These are phyloP conservation scores for Dromius quadrimaculatus DNA, from an alignment of 2,888 invertebrate genomes.

Conservation along the genomic window DNA sequence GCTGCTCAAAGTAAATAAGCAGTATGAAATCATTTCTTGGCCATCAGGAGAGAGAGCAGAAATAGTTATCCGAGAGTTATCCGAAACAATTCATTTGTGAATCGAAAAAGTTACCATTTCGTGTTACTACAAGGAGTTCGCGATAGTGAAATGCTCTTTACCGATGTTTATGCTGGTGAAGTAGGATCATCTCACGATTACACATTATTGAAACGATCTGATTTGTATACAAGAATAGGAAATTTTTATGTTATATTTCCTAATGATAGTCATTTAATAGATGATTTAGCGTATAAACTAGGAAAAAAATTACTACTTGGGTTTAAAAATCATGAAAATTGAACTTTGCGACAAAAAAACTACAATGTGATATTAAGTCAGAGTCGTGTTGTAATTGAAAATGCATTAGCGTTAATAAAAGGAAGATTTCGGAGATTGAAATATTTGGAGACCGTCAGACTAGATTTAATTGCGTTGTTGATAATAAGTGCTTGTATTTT, in stretches of 20 bases:
- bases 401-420: constrained; percentile 56
- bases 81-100: constrained; percentile 16
- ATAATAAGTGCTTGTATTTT: constrained; percentile 54
- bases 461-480: constrained; percentile 54
- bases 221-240: constrained; percentile 30
- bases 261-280: constrained; percentile 53
- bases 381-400: constrained; percentile 54
- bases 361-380: constrained; percentile 54
- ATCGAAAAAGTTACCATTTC: constrained; percentile 46
- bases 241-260: constrained; percentile 14
- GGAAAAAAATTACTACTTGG: constrained; percentile 47
- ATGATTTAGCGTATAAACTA: constrained; percentile 54
- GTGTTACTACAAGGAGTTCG: constrained; percentile 52
- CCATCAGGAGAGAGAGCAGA: background rate
- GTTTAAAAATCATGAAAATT: constrained; percentile 46
- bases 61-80: background rate
- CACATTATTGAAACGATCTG: constrained; percentile 54
- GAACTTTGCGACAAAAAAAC: constrained; percentile 52
- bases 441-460: constrained; percentile 53
- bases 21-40: constrained; percentile 17
- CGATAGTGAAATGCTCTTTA: constrained; percentile 54
- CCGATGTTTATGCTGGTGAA: constrained; percentile 55
- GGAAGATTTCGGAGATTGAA: constrained; percentile 56
- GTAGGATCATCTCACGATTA: constrained; percentile 55
- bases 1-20: constrained; percentile 6